These are phyloP conservation scores for Amiota communis DNA, from an alignment of 2,888 invertebrate genomes.

Conservation along the genomic window DNA sequence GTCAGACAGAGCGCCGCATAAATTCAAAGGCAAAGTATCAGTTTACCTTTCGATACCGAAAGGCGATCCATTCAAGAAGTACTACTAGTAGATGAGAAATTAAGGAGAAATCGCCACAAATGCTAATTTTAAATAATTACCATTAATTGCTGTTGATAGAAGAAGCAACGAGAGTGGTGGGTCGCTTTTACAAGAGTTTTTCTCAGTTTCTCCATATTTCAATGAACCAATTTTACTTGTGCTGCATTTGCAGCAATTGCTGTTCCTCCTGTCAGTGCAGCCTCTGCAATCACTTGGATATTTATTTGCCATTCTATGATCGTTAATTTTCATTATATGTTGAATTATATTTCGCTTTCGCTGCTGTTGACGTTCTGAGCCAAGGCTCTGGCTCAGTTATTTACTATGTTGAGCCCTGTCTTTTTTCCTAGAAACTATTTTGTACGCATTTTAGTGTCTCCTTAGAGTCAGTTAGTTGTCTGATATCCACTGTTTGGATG, in stretches of 20 bases:
- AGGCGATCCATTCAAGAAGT: background rate
- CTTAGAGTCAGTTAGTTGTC: constrained; percentile 7
- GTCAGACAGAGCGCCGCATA: background rate
- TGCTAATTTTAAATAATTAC: constrained; percentile 62
- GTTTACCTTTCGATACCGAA: background rate
- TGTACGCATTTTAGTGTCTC: constrained; percentile 3
- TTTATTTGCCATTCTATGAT: constrained; percentile 48
- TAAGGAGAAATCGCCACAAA: constrained; percentile 40
- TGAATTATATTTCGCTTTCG: constrained; percentile 26
- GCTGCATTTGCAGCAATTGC: too few species aligned
- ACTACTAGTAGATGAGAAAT: background rate
- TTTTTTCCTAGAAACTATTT: constrained; percentile 6
- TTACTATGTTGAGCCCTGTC: background rate
- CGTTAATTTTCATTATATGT: constrained; percentile 49
- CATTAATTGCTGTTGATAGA: constrained; percentile 52
- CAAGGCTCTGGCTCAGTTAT: background rate
- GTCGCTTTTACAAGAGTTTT: too few species aligned
- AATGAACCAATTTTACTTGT: too few species aligned
- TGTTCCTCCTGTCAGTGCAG: too few species aligned
- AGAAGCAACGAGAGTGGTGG: too few species aligned
- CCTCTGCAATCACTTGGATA: constrained; percentile 15
- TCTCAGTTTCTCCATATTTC: too few species aligned
- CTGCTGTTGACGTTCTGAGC: constrained; percentile 6
- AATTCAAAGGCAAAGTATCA: constrained; percentile 16
- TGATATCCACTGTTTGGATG: background rate